Percentiles rank a stretch among this genome's conserved stretches.
phyloP scores from a whole-genome alignment of 2,888 invertebrate species.

The Drosophila ustulata region DNA sequence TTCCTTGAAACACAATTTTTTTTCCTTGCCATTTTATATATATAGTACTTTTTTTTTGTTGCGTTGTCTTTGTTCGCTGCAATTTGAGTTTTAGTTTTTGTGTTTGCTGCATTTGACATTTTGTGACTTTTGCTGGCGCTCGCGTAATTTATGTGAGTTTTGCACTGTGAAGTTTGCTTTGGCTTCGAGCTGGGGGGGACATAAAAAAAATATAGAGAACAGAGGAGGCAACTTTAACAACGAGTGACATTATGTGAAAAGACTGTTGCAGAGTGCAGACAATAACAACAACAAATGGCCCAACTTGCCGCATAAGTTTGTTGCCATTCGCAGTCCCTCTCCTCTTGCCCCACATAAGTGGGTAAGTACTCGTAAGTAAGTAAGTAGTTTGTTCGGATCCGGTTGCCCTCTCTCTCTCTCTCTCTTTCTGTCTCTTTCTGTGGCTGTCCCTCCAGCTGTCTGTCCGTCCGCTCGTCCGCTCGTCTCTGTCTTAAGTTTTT shows the following conservation, averaged over 20 bases:
- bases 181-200: slow-evolving; percentile 18
- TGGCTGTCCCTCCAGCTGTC: slow-evolving; percentile 8
- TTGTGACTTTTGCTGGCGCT: slow-evolving; percentile 72
- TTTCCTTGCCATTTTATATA: slow-evolving; percentile 3
- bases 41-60: slow-evolving; percentile 6
- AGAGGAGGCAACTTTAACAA: slow-evolving; percentile 54
- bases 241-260: slow-evolving; percentile 70
- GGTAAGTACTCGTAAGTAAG: slow-evolving; percentile 65
- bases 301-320: slow-evolving; percentile 75
- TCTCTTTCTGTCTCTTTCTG: not conserved
- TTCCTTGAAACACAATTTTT: slow-evolving; percentile 40
- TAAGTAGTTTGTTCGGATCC: slow-evolving; percentile 58
- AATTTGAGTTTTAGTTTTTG: slow-evolving; percentile 57
- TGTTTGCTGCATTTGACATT: slow-evolving; percentile 74
- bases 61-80: slow-evolving; percentile 44
- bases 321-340: slow-evolving; percentile 28
- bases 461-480: slow-evolving; percentile 2
- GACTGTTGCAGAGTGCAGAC: slow-evolving; percentile 53
- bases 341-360: slow-evolving; percentile 67
- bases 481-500: slow-evolving; percentile 34
- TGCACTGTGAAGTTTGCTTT: slow-evolving; percentile 62
- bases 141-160: slow-evolving; percentile 79
- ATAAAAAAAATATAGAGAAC: not conserved
- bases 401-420: slow-evolving; percentile 10
- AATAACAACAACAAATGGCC: slow-evolving; percentile 60